phyloP scores from a whole-genome alignment of 92 coral and sea anemone species.

The Scolanthus callimorphus region DNA sequence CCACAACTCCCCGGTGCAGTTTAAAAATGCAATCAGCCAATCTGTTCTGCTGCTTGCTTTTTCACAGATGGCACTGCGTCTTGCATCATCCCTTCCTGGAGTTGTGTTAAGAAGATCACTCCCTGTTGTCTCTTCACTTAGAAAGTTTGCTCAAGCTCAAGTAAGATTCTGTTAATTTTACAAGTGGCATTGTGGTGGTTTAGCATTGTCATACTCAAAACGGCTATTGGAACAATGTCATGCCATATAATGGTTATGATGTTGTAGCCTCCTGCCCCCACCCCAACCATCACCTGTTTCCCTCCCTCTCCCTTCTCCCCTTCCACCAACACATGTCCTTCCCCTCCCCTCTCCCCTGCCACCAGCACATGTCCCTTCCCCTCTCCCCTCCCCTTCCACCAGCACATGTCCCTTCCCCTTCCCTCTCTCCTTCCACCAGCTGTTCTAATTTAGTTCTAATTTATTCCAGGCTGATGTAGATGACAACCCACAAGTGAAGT shows the following conservation, averaged over 20 bases:
- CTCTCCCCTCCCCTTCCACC: neutral
- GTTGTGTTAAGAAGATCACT: conserved; percentile 8
- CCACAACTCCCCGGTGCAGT: too few species aligned
- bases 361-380: too few species aligned
- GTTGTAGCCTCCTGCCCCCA: too few species aligned
- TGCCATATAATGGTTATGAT: too few species aligned
- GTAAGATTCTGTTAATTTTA: neutral
- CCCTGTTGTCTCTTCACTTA: conserved; percentile 11
- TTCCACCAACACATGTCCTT: too few species aligned
- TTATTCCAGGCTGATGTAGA: conserved; percentile 28
- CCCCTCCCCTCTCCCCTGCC: too few species aligned
- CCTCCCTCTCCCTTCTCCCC: neutral
- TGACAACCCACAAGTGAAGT: conserved; percentile 42
- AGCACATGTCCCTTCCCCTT: neutral
- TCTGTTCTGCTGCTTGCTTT: too few species aligned
- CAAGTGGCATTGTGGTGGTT: neutral
- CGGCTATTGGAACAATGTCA: too few species aligned
- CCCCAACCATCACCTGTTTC: too few species aligned
- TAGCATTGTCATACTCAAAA: neutral
- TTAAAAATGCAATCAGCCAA: too few species aligned
- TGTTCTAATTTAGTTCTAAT: neutral
- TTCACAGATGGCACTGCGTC: conserved; percentile 29
- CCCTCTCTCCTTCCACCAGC: neutral
- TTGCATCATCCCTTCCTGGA: conserved; percentile 30
- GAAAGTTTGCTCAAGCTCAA: conserved; percentile 26